Evolutionary conservation across 2,113 vertebrate species (phyloP), one percentile per base, ranked within the genome.

Genomic region (Propithecus coquereli): DNA sequence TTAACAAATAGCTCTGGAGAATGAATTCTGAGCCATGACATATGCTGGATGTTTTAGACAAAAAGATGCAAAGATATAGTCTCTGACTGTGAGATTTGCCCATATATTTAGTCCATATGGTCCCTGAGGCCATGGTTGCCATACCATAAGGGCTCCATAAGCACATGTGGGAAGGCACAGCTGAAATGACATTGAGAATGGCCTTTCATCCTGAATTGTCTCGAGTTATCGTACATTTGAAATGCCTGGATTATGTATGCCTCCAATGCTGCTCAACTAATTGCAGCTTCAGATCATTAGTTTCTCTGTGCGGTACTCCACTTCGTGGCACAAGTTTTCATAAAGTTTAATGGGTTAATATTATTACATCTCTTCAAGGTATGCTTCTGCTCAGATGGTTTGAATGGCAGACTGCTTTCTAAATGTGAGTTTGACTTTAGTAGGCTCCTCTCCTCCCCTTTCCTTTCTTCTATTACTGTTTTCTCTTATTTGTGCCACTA

Each of bases 1-100:
- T 85, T 84, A 94, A 71, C 23, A 52, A 92, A 83, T 12, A 90
- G 8, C 43, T 74, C 93, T 91, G 83, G n/a, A 79, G 45, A 90
- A 70, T 59, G 23, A 88, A 73, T 87, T 91, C 68, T 40, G 37
- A 94, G 27, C 8, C 8, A 54, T 9, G 12, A 12, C 22, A 50
- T 63, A 71, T 57, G 79, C 18, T 85, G 34, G 6, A 61, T 81
- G 25, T 70, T 94, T 89, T 73, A 68, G 9, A 79, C 18, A 88
- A 81, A 14, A 30, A 88, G 50, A 89, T 37, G 77, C 25, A 73
- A 84, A 74, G 47, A 80, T 68, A 6, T 0, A 13, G 52, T 59
- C 18, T 76, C 83, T 84, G 12, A 4, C 27, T 81, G 23, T 9
- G 82, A 74, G 25, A 89, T 70, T 68, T 59, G 34, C 12, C 11